These are phyloP conservation scores for Girardinus metallicus DNA, from an alignment of 2,797 vertebrate species.

Conservation along the genomic window DNA sequence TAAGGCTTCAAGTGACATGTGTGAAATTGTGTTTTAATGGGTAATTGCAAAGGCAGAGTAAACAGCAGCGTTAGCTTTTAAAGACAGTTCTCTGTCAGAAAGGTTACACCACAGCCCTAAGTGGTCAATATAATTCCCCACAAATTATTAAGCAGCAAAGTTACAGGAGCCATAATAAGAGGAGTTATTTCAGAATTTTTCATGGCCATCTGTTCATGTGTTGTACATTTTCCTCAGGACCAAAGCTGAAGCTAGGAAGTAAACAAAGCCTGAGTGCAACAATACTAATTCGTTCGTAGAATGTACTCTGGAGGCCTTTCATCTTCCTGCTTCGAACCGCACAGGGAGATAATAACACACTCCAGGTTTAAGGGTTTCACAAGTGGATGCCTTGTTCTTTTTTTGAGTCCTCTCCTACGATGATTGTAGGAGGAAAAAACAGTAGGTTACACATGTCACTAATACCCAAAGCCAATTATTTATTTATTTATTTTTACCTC, in stretches of 20 bases:
- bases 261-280: slow-evolving; percentile 26
- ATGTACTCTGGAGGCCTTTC: slow-evolving; percentile 34
- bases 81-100: slow-evolving; percentile 11
- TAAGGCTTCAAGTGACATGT: not conserved
- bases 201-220: not conserved
- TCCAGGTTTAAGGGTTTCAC: slow-evolving; percentile 50
- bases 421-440: slow-evolving; percentile 6
- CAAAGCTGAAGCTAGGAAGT: not conserved
- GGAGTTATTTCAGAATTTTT: not conserved
- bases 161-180: not conserved
- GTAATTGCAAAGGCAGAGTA: not conserved
- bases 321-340: slow-evolving; percentile 47
- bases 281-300: slow-evolving; percentile 20
- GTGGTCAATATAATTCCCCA: not conserved
- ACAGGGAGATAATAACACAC: slow-evolving; percentile 46
- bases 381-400: slow-evolving; percentile 27
- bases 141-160: slow-evolving; percentile 14
- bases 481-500: slow-evolving; percentile 1
- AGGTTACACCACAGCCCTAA: not conserved
- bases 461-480: not conserved
- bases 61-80: not conserved
- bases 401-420: not conserved
- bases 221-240: slow-evolving; percentile 17
- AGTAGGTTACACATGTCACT: slow-evolving; percentile 2
- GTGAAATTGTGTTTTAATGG: not conserved